Conservation (phyloP, 2,113 vertebrate genomes). For the Notiomystis cincta region DNA sequence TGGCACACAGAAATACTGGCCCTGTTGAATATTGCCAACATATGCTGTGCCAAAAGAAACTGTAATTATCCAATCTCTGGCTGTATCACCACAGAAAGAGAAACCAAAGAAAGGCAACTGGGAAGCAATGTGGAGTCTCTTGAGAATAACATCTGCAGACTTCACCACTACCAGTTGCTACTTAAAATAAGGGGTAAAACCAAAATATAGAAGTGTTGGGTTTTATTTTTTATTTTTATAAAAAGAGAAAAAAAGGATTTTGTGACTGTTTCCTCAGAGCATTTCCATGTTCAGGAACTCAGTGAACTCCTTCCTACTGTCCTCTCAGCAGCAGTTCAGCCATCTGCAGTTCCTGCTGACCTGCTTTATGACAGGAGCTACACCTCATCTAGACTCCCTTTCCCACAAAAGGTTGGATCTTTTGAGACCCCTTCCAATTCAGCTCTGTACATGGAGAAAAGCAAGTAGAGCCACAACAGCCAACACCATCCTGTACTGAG, state of each 20-base stretch:
- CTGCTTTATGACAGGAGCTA: background rate
- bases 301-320: background rate
- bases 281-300: background rate
- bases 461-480: background rate
- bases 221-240: background rate
- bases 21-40: background rate
- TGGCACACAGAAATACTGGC: background rate
- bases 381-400: background rate
- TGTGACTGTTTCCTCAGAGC: background rate
- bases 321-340: background rate
- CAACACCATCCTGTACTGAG: background rate
- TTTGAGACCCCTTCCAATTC: background rate
- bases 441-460: background rate
- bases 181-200: background rate
- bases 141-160: background rate
- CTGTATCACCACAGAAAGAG: background rate
- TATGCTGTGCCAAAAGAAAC: background rate
- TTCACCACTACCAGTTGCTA: background rate
- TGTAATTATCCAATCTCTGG: background rate
- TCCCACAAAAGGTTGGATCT: background rate
- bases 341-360: background rate
- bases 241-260: background rate
- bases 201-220: background rate
- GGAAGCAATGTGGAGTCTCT: background rate
- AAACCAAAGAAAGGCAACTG: background rate